Base-by-base conservation (phyloP, 2,888 invertebrate species). In the Diplazon laetatorius region DNA sequence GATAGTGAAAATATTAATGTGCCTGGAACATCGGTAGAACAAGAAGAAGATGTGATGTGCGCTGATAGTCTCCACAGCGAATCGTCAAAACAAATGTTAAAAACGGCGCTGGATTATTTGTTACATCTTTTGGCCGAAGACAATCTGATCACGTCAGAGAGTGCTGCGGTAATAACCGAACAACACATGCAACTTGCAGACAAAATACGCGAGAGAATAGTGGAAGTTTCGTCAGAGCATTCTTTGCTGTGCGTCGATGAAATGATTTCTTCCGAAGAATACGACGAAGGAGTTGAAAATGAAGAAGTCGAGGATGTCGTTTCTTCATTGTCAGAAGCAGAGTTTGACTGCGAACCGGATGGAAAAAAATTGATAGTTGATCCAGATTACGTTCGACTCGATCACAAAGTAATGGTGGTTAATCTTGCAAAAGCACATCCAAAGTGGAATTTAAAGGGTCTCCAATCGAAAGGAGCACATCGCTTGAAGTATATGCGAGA, bases 361-460 rank as follows among this genome's bases (percentile, higher is more conserved):
- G 62, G 74, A 52, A 77, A 74, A 71, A 74, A 62, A 42, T 3
- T 16, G 39, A 48, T 37, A 42, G 3, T 22, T 14, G 39, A 35
- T 10, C n/a, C 9, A 16, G 70, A 76, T 16, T 44, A 42, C 44
- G 59, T 76, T 50, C 66, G 68, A 12, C 30, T 78, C 18, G 62
- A 68, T 18, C 42, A 55, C 20, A 79, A 76, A 57, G 50, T 68
- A 14, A 76, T 76, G 37, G 57, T 59, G 30, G 52, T 72, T 1
- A 69, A 63, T 57, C 8, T 74, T 10, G 75, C 70, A 4, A 70
- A 69, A 62, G 30, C 16, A 35, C 75, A 82, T 69, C 82, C 83
- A n/a, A 69, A 12, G 4, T 82, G 76, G 79, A 70, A 30, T 30
- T 30, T 30, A 30, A 30, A 30, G 30, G 6, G 30, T 30, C 30